A percentile compares a stretch with the other conserved stretches of the same genome.
Conservation (phyloP, 2,888 invertebrate genomes). For the Steromphala cineraria region DNA sequence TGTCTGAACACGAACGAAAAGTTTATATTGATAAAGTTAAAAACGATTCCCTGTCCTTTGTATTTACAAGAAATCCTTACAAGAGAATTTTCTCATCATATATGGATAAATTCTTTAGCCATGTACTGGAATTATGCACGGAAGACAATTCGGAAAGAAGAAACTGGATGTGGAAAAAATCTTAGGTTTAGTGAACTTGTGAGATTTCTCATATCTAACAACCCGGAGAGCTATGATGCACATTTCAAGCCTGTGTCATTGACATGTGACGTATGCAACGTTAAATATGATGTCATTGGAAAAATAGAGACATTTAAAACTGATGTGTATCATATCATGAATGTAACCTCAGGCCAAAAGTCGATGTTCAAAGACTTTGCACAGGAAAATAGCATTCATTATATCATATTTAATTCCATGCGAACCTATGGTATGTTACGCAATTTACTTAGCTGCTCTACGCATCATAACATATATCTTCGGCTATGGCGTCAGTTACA, state of each 20-base stretch:
- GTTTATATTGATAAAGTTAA: background rate
- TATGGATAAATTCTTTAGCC: background rate
- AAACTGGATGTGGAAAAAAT: background rate
- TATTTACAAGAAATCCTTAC: background rate
- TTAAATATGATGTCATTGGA: background rate
- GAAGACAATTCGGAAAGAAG: background rate
- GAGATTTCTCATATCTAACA: background rate
- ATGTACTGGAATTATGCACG: background rate
- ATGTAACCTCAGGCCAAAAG: background rate
- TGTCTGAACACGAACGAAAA: background rate
- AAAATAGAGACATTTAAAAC: background rate
- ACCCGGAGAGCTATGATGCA: background rate
- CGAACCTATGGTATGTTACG: background rate
- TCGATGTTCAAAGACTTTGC: background rate
- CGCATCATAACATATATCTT: background rate
- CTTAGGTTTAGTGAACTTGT: background rate
- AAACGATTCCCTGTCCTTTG: background rate
- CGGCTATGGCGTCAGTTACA: background rate
- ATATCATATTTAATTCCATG: background rate
- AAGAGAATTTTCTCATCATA: background rate
- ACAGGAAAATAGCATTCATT: background rate
- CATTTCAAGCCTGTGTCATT: background rate
- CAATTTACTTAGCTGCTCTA: background rate
- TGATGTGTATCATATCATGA: background rate
- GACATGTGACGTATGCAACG: background rate